These are phyloP conservation scores for Brachyopa scutellaris DNA, from an alignment of 2,888 invertebrate species.

Conservation along the genomic window DNA sequence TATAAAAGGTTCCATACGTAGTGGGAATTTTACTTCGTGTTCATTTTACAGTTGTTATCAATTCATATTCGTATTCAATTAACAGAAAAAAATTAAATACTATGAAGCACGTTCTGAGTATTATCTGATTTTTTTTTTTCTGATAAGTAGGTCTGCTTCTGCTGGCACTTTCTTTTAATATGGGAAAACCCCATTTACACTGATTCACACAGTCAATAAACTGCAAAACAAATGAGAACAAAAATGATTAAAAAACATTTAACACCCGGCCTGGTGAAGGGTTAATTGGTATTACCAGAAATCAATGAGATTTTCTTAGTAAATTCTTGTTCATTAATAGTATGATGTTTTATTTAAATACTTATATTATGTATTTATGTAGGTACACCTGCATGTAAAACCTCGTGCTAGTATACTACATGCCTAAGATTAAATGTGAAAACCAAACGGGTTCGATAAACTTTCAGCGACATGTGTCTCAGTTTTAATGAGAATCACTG, in stretches of 20 bases:
- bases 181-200: conserved; percentile 35
- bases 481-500: too few species aligned
- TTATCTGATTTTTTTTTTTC: neutral
- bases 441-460: too few species aligned
- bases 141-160: neutral
- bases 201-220: conserved; percentile 36
- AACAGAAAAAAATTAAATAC: neutral
- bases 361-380: too few species aligned
- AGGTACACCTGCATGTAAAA: too few species aligned
- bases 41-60: too few species aligned
- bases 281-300: conserved; percentile 41
- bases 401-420: too few species aligned
- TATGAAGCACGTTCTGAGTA: neutral
- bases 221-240: conserved; percentile 8
- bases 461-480: too few species aligned
- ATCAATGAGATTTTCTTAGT: conserved; percentile 12
- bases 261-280: conserved; percentile 15
- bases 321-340: too few species aligned
- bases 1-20: too few species aligned
- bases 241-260: conserved; percentile 28
- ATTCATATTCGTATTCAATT: neutral
- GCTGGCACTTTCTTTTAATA: conserved; percentile 21
- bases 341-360: too few species aligned
- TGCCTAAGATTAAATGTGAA: too few species aligned
- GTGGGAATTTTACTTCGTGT: too few species aligned